Conservation (phyloP, 1,140 invertebrate genomes). For the Augochlora pura region DNA sequence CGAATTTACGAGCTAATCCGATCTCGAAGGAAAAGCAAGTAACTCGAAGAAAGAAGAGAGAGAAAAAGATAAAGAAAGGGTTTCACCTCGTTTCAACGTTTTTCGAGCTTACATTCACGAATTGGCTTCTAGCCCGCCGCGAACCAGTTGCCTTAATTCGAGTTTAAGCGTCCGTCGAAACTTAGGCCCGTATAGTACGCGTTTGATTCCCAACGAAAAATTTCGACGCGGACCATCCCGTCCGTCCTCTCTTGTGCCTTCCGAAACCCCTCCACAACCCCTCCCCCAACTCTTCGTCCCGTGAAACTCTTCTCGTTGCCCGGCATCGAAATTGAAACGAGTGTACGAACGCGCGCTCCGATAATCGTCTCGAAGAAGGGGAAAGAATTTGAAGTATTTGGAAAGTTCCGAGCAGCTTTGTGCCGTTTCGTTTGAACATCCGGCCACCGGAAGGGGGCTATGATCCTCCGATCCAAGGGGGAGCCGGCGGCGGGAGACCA, state of each 20-base stretch:
- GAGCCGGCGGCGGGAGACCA: constrained; percentile 2
- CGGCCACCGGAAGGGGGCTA: not conserved
- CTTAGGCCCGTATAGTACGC: not conserved
- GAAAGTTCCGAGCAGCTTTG: constrained; percentile 22
- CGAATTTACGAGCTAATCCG: not conserved
- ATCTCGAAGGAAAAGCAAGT: too few species aligned
- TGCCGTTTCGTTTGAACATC: constrained; percentile 15
- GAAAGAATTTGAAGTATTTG: constrained; percentile 19
- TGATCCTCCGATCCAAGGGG: not conserved
- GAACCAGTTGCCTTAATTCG: constrained; percentile 55
- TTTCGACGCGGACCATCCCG: constrained; percentile 29
- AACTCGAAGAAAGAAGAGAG: not conserved
- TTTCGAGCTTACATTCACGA: constrained; percentile 32
- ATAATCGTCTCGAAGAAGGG: constrained; percentile 4
- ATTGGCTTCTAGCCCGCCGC: constrained; percentile 27
- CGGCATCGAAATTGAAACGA: constrained; percentile 22
- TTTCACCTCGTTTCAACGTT: not conserved
- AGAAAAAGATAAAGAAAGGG: not conserved
- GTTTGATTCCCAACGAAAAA: constrained; percentile 23
- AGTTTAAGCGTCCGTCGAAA: constrained; percentile 38
- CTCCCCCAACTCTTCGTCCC: not conserved
- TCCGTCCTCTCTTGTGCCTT: constrained; percentile 59
- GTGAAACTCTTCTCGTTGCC: not conserved
- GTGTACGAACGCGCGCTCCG: constrained; percentile 14
- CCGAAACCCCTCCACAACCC: not conserved